Percentiles rank a stretch among this genome's conserved stretches.
Evolutionary conservation across 2,113 vertebrate species (phyloP).

Genomic region (Colinus virginianus): DNA sequence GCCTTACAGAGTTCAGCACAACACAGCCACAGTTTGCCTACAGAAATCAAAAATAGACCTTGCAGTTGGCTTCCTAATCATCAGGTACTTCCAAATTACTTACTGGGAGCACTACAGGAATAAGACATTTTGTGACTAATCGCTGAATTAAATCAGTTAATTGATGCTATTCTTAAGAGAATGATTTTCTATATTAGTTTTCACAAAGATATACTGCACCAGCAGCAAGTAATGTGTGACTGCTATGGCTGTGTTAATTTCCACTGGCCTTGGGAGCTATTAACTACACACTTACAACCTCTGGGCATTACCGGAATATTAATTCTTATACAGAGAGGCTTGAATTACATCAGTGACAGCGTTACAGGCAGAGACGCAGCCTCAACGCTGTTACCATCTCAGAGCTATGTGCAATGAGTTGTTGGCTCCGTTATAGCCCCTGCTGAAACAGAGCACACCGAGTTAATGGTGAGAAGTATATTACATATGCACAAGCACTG

Average conservation of each 20-base stretch:
- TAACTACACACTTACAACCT: slow-evolving; percentile 68
- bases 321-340: slow-evolving; percentile 53
- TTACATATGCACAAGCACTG: not conserved
- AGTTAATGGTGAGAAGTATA: not conserved
- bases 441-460: not conserved
- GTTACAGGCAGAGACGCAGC: not conserved
- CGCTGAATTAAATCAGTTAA: slow-evolving; percentile 68
- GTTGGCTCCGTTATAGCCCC: not conserved
- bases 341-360: slow-evolving; percentile 15
- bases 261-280: slow-evolving; percentile 70
- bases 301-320: slow-evolving; percentile 67
- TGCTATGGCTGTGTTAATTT: slow-evolving; percentile 63
- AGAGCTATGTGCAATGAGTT: not conserved
- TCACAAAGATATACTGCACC: slow-evolving; percentile 67
- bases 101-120: slow-evolving; percentile 41
- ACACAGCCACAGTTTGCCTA: not conserved
- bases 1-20: slow-evolving; percentile 3
- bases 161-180: slow-evolving; percentile 75
- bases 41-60: slow-evolving; percentile 22
- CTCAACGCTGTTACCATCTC: not conserved
- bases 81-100: slow-evolving; percentile 63
- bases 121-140: slow-evolving; percentile 72
- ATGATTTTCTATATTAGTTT: slow-evolving; percentile 71
- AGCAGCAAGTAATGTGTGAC: slow-evolving; percentile 64
- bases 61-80: slow-evolving; percentile 42